Conservation (phyloP, 2,113 vertebrate genomes). For the Colistium nudipinnis region DNA sequence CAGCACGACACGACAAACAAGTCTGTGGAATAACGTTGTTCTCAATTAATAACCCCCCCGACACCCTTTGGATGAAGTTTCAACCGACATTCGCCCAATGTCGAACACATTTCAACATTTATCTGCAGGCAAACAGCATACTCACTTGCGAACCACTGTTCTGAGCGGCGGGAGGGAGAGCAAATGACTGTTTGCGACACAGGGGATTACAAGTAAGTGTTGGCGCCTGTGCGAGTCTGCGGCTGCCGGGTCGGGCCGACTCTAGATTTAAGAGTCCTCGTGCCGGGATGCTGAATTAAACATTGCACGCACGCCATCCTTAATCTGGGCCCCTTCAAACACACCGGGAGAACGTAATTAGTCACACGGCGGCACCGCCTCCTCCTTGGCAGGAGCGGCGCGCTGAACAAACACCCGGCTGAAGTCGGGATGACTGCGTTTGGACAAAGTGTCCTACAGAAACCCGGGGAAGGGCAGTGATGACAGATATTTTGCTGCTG, state of each 20-base stretch:
- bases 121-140: too few species aligned
- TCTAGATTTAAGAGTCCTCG: constrained; percentile 59
- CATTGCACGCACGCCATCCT: constrained; percentile 59
- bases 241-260: constrained; percentile 45
- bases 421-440: constrained; percentile 36
- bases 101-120: too few species aligned
- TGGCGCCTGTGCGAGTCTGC: constrained; percentile 45
- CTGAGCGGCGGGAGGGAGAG: constrained; percentile 15
- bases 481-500: constrained; percentile 24
- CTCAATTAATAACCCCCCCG: constrained; percentile 53
- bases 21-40: constrained; percentile 49
- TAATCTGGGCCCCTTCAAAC: constrained; percentile 68
- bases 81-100: too few species aligned
- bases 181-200: constrained; percentile 42
- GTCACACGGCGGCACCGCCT: constrained; percentile 44
- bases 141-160: constrained; percentile 26
- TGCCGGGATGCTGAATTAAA: constrained; percentile 70
- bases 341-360: constrained; percentile 71
- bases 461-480: constrained; percentile 48
- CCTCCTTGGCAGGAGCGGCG: constrained; percentile 35
- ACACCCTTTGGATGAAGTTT: constrained; percentile 27
- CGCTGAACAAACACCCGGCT: constrained; percentile 35
- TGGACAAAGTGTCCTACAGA: constrained; percentile 49
- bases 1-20: constrained; percentile 47
- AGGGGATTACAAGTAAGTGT: constrained; percentile 51